Base-by-base conservation (phyloP, 2,113 vertebrate species). In the Rallus limicola region DNA sequence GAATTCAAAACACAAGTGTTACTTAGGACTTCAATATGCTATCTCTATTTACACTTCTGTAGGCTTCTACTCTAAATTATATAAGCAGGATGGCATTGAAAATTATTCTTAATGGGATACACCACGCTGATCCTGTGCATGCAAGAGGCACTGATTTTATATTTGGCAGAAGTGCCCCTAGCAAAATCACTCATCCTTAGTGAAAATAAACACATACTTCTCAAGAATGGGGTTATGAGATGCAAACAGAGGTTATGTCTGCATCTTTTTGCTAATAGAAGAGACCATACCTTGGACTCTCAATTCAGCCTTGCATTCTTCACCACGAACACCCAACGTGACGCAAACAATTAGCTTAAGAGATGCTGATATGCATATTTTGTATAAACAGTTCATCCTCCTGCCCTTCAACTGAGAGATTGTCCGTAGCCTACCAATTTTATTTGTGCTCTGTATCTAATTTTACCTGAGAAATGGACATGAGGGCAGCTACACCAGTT, bases 401-500 rank as follows among this genome's bases (percentile, higher is more conserved):
- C 89, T 96, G 95, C 79, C 83, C 87, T 95, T 96, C 74, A 86
- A 83, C 90, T 95, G 91, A 93, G 82, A 84, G 95, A 97, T 95
- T 97, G 93, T 92, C 92, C 42, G 4, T 91, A 97, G 88, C 80
- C 82, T 92, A 91, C 82, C 77, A 84, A 96, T 96, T 81, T 92
- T 74, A 90, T 91, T 98, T 97, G 97, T 98, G 97, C 97, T 97
- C 81, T 97, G 74, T 92, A 97, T 93, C 84, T 95, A 97, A 88
- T 96, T 97, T 97, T 97, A 98, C 97, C 97, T 98, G 97, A 98
- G 97, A 91, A 95, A 95, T 90, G 95, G 93, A 93, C 92, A 96
- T 87, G 90, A 87, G 93, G 95, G 86, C 94, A 97, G 94, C 96
- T 91, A 96, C 80, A 72, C 56, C 82, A 94, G 65, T 69, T 78